phyloP scores from a whole-genome alignment of 64 coral and sea anemone species.

The Montipora capricornis region DNA sequence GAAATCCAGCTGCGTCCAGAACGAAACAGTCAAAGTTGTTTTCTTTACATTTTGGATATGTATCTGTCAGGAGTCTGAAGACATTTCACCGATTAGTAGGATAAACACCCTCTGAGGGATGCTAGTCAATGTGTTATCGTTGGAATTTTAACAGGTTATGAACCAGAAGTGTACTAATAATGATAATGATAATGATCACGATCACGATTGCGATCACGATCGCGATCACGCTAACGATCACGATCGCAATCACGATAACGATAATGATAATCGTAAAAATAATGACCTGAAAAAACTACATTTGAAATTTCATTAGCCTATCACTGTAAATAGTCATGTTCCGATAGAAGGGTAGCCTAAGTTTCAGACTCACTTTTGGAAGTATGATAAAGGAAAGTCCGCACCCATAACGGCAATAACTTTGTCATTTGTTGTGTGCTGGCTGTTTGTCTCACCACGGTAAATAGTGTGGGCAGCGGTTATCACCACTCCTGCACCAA shows the following conservation, averaged over 20 bases:
- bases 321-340: too few species aligned
- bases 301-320: too few species aligned
- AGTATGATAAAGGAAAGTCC: constrained; percentile 51
- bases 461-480: constrained; percentile 29
- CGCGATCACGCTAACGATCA: too few species aligned
- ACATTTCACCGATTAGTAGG: neutral
- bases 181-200: too few species aligned
- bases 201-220: too few species aligned
- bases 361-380: constrained; percentile 41
- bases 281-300: too few species aligned
- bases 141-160: neutral
- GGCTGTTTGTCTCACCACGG: neutral
- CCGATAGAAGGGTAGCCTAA: too few species aligned
- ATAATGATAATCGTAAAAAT: too few species aligned
- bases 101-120: neutral
- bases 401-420: constrained; percentile 54
- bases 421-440: constrained; percentile 10
- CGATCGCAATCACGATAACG: too few species aligned
- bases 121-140: too few species aligned
- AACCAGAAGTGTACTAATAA: neutral
- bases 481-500: constrained; percentile 41
- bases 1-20: constrained; percentile 11
- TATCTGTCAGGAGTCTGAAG: constrained; percentile 24
- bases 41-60: constrained; percentile 4
- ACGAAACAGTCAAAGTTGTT: constrained; percentile 20